Evolutionary conservation across 2,113 vertebrate genomes (phyloP), one percentile per base, ranked within the genome.

Genomic region (Archilochus colubris): DNA sequence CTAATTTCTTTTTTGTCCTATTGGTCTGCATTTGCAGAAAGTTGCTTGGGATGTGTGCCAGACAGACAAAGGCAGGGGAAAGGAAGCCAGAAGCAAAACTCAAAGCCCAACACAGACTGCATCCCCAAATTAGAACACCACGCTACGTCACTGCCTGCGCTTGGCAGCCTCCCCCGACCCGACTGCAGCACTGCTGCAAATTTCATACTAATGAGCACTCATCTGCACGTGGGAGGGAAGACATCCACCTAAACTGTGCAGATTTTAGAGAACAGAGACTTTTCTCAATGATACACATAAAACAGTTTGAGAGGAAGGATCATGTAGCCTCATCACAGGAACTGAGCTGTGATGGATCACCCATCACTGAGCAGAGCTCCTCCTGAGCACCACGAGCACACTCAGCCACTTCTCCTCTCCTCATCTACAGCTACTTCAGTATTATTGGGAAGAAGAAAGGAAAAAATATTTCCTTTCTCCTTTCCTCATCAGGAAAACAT

Each of bases 31-130:
- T 62, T 95, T 95, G 77, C 86, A 95, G 84, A 86, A 93, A 96
- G 75, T 51, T 84, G 89, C 92, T 79, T 7, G 92, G 81, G 94
- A 31, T 31, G 0, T 43, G 74, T 91, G 95, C 86, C 75, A 92
- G 91, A 7, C 46, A 69, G 91, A 54, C 92, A 89, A 91, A 96
- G 89, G 12, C 51, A 88, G 20, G 30, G 84, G 81, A 69, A 63
- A 76, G 83, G 79, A 94, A 91, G 88, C 88, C 93, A 92, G 93
- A 48, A 90, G 92, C 82, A 92, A 53, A 93, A 84, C 85, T 66
- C 83, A 51, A 67, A 93, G 85, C 20, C 74, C 85, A 93, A 36
- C 66, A 93, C 55, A 27, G 31, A 17, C 63, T 58, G 64, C 89
- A 79, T 59, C 85, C 95, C 82, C 62, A 75, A 82, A 94, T 86